phyloP scores from a whole-genome alignment of 2,797 vertebrate genomes.

The Spheniscus humboldti region DNA sequence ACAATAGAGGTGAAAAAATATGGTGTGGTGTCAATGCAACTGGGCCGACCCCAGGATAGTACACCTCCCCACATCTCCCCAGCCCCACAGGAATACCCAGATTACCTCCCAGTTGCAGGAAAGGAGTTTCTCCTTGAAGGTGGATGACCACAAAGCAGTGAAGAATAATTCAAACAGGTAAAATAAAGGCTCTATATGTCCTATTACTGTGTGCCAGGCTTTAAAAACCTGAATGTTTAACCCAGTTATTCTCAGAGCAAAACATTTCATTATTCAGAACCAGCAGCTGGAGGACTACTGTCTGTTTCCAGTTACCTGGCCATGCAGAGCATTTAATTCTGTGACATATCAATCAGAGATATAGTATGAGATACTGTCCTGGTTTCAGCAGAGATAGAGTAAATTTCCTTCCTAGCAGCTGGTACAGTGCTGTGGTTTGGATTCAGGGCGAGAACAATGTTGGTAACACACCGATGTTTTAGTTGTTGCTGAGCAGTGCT shows the following conservation, averaged over 20 bases:
- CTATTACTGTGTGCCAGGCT: not conserved
- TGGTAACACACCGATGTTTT: too few species aligned
- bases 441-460: too few species aligned
- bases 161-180: not conserved
- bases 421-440: too few species aligned
- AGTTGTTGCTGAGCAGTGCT: too few species aligned
- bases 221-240: not conserved
- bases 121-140: not conserved
- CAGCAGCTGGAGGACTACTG: not conserved
- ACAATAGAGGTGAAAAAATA: not conserved
- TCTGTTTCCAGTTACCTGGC: not conserved
- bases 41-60: not conserved
- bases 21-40: fast-evolving
- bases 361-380: not conserved
- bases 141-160: not conserved
- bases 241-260: not conserved
- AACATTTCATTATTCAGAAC: not conserved
- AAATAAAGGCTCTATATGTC: not conserved
- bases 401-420: too few species aligned
- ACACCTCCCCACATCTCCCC: not conserved
- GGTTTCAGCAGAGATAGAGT: too few species aligned
- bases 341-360: not conserved
- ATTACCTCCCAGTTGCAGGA: not conserved
- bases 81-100: not conserved
- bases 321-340: not conserved